phyloP scores from a whole-genome alignment of 1,140 invertebrate species.

The Patella vulgata region DNA sequence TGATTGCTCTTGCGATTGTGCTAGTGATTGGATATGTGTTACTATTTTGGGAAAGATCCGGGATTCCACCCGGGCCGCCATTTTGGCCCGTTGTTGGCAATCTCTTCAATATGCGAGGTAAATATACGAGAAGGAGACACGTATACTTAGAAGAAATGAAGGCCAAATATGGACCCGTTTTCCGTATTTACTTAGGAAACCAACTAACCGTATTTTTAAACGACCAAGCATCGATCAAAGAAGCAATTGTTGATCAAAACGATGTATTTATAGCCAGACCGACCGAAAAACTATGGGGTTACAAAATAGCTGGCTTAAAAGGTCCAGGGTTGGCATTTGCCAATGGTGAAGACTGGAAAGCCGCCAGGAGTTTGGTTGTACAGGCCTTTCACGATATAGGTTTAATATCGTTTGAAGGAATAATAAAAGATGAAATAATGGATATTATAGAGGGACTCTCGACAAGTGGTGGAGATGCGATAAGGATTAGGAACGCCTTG shows the following conservation, averaged over 20 bases:
- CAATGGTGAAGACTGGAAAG: constrained; percentile 75
- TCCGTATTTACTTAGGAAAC: constrained; percentile 20
- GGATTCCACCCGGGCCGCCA: no score
- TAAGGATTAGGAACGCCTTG: background rate
- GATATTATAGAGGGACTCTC: constrained; percentile 32
- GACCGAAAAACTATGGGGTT: background rate
- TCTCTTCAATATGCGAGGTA: no score
- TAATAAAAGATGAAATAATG: constrained; percentile 73
- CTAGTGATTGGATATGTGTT: no score
- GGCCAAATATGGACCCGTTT: background rate
- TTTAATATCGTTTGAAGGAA: constrained; percentile 76
- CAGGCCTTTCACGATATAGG: constrained; percentile 78
- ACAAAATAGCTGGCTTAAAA: constrained; percentile 17
- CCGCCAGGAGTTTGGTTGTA: constrained; percentile 78
- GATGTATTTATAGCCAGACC: constrained; percentile 26
- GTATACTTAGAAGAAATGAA: background rate
- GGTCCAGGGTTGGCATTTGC: constrained; percentile 26
- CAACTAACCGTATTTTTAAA: constrained; percentile 29
- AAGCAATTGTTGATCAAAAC: constrained; percentile 28
- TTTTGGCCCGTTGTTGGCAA: no score
- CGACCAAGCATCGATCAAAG: constrained; percentile 30
- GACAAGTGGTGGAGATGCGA: constrained; percentile 13
- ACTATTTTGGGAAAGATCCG: no score
- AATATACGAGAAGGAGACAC: background rate
- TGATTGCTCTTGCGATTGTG: no score